phyloP scores from a whole-genome alignment of 2,113 vertebrate species.

The Ptyas mucosa region DNA sequence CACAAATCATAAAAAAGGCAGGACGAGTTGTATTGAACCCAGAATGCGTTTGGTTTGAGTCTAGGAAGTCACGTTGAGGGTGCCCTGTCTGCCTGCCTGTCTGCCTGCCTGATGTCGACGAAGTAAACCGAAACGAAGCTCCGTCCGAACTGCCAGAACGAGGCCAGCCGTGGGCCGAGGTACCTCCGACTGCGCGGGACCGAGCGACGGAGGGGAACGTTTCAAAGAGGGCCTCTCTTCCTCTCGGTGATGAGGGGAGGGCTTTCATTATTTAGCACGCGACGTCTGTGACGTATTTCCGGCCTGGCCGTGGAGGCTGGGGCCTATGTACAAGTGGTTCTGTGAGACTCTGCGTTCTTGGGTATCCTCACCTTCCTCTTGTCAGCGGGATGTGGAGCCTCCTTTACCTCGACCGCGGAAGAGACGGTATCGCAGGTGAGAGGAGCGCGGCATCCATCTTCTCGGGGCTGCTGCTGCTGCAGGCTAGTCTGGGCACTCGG shows the following conservation, averaged over 20 bases:
- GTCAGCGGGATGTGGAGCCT: conserved; percentile 20
- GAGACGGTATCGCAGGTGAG: conserved; percentile 1
- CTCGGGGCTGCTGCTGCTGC: neutral
- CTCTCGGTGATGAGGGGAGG: too few species aligned
- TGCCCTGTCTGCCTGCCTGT: too few species aligned
- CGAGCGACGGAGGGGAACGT: neutral
- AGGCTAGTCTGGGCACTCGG: neutral
- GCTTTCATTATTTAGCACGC: too few species aligned
- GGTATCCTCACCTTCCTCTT: conserved; percentile 34
- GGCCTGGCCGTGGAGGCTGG: conserved; percentile 50
- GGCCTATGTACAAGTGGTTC: conserved; percentile 69
- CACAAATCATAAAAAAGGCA: neutral
- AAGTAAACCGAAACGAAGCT: neutral
- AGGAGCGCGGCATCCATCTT: neutral
- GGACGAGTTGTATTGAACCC: neutral
- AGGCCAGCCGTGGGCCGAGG: neutral
- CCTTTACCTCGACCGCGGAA: neutral
- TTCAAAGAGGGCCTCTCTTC: neutral
- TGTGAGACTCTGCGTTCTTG: conserved; percentile 43
- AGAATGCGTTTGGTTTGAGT: neutral
- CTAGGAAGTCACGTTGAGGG: neutral
- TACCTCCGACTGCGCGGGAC: neutral
- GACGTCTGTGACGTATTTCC: conserved; percentile 39
- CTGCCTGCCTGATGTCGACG: neutral
- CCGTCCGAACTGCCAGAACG: neutral